Conservation (phyloP, 2,113 vertebrate species). For the Mystacornis crossleyi region DNA sequence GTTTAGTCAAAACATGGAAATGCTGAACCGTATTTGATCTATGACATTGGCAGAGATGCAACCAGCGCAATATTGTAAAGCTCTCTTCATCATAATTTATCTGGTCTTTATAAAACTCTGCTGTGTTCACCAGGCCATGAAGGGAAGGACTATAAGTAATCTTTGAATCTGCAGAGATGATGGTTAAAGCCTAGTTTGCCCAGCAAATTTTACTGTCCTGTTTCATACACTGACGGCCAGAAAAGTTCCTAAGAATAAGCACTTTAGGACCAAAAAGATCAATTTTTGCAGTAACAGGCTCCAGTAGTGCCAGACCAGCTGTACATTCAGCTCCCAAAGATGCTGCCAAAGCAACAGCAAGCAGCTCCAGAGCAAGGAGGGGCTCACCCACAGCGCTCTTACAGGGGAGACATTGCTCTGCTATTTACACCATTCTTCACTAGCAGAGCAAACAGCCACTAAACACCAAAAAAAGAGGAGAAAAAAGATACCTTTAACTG, state of each 20-base stretch:
- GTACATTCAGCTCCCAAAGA: neutral
- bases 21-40: neutral
- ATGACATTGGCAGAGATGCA: slow-evolving; percentile 8
- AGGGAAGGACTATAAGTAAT: neutral
- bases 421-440: neutral
- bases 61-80: neutral
- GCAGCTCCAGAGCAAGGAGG: neutral
- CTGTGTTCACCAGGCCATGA: neutral
- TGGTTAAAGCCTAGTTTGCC: neutral
- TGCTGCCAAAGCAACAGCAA: neutral
- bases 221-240: neutral
- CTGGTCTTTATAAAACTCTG: neutral
- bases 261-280: neutral
- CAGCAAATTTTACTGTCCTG: neutral
- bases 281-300: neutral
- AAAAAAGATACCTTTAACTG: neutral
- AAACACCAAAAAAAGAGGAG: rapidly evolving
- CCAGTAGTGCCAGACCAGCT: neutral
- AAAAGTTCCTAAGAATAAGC: neutral
- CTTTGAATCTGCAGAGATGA: neutral
- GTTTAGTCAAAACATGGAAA: neutral
- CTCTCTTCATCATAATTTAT: slow-evolving; percentile 18
- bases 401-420: neutral
- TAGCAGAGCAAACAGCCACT: neutral
- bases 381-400: neutral